Percentiles rank a stretch among this genome's conserved stretches.
Evolutionary conservation across 2,797 vertebrate genomes (phyloP).

Genomic region (Parauchenoglanis punctatus): DNA sequence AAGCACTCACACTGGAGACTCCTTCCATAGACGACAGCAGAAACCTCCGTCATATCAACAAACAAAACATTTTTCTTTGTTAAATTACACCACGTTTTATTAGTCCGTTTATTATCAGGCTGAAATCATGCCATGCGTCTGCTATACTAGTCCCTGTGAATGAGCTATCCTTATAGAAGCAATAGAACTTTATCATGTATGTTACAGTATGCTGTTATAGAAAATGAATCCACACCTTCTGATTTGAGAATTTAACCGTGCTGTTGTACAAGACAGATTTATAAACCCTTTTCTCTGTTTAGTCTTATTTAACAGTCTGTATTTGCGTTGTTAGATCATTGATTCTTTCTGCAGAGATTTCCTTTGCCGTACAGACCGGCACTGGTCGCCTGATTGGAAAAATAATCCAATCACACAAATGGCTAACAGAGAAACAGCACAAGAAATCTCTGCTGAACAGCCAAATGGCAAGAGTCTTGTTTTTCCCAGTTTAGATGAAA

Average conservation of each 20-base stretch:
- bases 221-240: background rate
- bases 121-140: background rate
- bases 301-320: background rate
- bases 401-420: conserved; percentile 6
- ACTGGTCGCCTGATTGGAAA: background rate
- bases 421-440: background rate
- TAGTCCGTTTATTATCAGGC: background rate
- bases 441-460: background rate
- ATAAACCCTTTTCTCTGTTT: background rate
- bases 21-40: background rate
- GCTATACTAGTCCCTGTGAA: background rate
- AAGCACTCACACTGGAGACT: background rate
- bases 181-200: background rate
- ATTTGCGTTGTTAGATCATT: conserved; percentile 10
- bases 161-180: background rate
- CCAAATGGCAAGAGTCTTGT: background rate
- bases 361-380: background rate
- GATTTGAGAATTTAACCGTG: background rate
- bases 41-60: background rate
- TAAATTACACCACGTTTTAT: background rate
- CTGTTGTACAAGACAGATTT: background rate
- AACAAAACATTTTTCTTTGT: background rate
- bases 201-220: background rate
- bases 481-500: conserved; percentile 8
- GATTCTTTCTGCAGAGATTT: conserved; percentile 12